These are phyloP conservation scores for Clupea harengus DNA, from an alignment of 2,113 vertebrate species.

Conservation along the genomic window DNA sequence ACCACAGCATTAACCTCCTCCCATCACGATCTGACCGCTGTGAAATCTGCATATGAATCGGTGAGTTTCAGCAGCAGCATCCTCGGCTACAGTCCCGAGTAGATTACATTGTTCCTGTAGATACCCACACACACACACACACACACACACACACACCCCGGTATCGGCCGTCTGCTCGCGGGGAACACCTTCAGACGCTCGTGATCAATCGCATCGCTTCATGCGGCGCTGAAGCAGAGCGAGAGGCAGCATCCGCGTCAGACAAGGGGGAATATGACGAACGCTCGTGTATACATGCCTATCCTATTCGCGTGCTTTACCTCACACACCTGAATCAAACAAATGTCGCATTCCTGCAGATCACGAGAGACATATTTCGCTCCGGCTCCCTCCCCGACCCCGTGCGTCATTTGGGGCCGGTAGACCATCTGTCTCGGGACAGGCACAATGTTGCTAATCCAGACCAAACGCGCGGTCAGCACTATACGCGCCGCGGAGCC, in stretches of 20 bases:
- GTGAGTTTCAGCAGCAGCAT: not conserved
- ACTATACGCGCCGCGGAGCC: not conserved
- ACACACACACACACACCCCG: no score
- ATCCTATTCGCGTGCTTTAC: not conserved
- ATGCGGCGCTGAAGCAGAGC: not conserved
- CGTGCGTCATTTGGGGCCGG: slow-evolving; percentile 39
- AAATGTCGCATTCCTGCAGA: slow-evolving; percentile 27
- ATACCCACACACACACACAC: no score
- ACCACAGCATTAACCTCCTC: no score
- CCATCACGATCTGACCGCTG: no score
- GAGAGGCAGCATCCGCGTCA: not conserved
- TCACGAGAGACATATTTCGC: not conserved
- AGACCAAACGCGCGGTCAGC: slow-evolving; percentile 32
- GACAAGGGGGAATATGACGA: not conserved
- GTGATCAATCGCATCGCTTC: not conserved
- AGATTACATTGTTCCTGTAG: not conserved
- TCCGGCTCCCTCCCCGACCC: slow-evolving; percentile 17
- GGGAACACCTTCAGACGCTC: not conserved
- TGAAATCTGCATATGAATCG: no score
- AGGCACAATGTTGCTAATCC: slow-evolving; percentile 32
- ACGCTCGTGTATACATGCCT: not conserved
- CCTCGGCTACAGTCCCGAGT: not conserved
- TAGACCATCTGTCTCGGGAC: slow-evolving; percentile 44
- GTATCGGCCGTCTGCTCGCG: not conserved
- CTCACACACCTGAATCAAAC: not conserved